Base-by-base conservation (phyloP, 2,888 invertebrate genomes). In the Trachelus tabidus region DNA sequence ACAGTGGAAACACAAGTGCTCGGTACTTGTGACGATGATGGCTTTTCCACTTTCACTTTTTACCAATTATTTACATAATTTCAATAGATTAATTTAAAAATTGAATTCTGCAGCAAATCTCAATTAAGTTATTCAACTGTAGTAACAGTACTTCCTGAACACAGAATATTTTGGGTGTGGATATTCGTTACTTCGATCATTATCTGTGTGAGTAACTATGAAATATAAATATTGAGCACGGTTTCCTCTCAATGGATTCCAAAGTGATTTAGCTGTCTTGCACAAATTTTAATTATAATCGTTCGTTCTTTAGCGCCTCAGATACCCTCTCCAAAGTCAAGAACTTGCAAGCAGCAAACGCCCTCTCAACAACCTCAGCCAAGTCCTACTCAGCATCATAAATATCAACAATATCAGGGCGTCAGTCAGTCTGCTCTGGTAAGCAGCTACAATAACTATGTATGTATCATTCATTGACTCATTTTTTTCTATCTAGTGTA, bases 261-360 rank as follows among this genome's bases (percentile, higher is more conserved):
- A 56, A 56, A 23, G 15, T 56, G 23, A 56, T 23, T 23, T 56
- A 56, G 23, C 56, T 9, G 56, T 56, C 56, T 9, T 23, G 2
- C 56, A 23, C 56, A 56, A 56, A 56, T 56, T 56, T 56, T 56
- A 56, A 56, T 56, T 56, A 23, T 56, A 56, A 56, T 75, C 75
- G 37, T 81, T 79, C 81, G 80, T 80, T 79, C 87, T 88, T 69
- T 81, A 93, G 93, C 92, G 69, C 91, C 93, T 40, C 93, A 93
- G 90, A 93, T 93, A 85, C 93, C 93, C 76, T 94, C 94, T n/a
- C 94, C 94, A 75, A 94, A 94, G 88, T 93, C 93, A 69, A 92
- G 93, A 85, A 92, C 92, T 80, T 91, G 91, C 82, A 93, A 93
- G 83, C 93, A 93, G 83, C 93, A 93, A 76, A 86, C 90, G 11